Conservation (phyloP, 2,888 invertebrate species). For the Cenopis cana region DNA sequence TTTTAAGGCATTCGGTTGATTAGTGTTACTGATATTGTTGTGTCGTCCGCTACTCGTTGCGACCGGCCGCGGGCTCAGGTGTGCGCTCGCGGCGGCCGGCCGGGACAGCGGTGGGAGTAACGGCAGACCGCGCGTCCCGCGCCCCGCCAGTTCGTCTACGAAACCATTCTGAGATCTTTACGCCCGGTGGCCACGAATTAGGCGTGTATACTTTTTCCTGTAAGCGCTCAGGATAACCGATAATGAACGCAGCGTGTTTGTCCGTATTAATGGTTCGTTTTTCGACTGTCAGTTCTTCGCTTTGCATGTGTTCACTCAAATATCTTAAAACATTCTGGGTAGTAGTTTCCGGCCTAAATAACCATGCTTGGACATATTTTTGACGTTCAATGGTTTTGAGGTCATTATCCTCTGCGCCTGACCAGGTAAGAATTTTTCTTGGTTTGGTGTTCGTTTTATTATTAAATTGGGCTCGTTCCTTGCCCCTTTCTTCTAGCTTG, state of each 20-base stretch:
- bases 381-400: neutral
- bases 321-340: neutral
- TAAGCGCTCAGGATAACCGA: constrained; percentile 1
- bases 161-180: too few relatives aligned
- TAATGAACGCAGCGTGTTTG: constrained; percentile 8
- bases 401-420: neutral
- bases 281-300: constrained; percentile 7
- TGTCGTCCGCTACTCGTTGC: too few relatives aligned
- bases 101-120: neutral
- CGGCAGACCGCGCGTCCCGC: neutral
- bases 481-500: too few relatives aligned
- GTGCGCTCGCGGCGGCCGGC: constrained; percentile 8
- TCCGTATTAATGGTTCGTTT: neutral
- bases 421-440: neutral
- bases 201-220: too few relatives aligned
- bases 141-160: constrained; percentile 7
- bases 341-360: too few relatives aligned
- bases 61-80: too few relatives aligned
- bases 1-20: too few relatives aligned
- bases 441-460: neutral
- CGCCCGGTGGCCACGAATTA: too few relatives aligned
- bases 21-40: too few relatives aligned
- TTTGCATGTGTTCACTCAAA: neutral
- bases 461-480: too few relatives aligned
- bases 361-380: constrained; percentile 9